A percentile compares a stretch with the other conserved stretches of the same genome.
Conservation (phyloP, 1,140 invertebrate species). For the Trinorchestia longiramus region DNA sequence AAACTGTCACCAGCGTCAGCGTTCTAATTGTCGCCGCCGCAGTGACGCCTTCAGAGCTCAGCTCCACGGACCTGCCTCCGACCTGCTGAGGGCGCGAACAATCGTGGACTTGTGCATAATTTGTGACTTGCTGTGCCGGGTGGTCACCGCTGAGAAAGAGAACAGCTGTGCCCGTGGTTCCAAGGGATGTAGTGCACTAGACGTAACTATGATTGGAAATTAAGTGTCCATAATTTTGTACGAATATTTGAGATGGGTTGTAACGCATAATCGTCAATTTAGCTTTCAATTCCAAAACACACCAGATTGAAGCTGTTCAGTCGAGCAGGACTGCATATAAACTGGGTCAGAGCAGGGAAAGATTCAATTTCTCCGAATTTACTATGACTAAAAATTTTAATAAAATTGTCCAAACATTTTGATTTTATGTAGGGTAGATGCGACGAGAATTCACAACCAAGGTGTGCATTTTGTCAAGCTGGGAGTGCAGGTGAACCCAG, state of each 20-base stretch:
- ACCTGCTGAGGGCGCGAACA: neutral
- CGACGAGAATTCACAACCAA: neutral
- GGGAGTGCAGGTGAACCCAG: neutral
- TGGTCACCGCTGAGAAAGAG: no score
- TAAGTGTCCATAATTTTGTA: neutral
- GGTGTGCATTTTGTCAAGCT: neutral
- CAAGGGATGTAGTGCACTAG: neutral
- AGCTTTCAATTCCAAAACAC: neutral
- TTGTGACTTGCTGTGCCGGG: neutral
- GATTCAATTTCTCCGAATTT: neutral
- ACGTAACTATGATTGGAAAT: neutral
- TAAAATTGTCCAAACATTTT: neutral
- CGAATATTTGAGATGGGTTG: neutral
- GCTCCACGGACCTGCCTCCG: neutral
- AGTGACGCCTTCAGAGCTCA: neutral
- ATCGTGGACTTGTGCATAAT: neutral
- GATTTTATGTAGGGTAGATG: neutral
- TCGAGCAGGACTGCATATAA: neutral
- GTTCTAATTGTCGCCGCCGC: slow-evolving; percentile 28
- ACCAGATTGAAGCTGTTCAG: neutral
- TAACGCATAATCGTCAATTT: neutral
- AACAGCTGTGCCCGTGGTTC: neutral
- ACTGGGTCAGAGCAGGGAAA: neutral
- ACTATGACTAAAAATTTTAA: neutral
- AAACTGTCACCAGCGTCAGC: slow-evolving; percentile 38